phyloP scores from a whole-genome alignment of 2,888 invertebrate genomes.

The Autographa gamma region DNA sequence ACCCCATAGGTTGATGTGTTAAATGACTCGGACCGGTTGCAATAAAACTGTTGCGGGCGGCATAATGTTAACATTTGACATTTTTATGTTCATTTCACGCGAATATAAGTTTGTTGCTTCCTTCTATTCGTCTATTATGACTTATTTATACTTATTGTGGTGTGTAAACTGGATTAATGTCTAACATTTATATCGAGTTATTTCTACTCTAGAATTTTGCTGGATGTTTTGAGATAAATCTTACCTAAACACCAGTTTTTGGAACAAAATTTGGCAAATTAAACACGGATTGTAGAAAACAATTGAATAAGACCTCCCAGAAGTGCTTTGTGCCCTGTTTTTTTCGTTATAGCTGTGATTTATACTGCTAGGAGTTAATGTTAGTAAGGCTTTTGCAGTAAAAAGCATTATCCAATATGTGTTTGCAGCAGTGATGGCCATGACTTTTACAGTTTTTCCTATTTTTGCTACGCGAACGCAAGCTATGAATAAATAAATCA shows the following conservation, averaged over 20 bases:
- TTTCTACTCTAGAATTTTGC: background rate
- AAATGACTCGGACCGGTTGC: constrained; percentile 72
- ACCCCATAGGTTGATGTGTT: constrained; percentile 73
- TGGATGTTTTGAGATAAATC: background rate
- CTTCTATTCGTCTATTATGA: constrained; percentile 55
- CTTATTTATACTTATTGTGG: constrained; percentile 44
- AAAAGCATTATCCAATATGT: background rate
- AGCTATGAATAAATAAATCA: constrained; percentile 8
- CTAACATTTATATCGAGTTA: background rate
- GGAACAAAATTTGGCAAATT: background rate
- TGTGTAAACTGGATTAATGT: constrained; percentile 8
- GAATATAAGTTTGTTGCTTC: constrained; percentile 62
- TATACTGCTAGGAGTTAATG: background rate
- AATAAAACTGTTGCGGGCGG: constrained; percentile 74
- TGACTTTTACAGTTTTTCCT: background rate
- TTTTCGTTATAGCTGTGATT: background rate
- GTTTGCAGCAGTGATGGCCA: background rate
- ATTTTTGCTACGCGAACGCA: background rate
- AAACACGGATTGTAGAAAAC: background rate
- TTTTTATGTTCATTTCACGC: constrained; percentile 73
- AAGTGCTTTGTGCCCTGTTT: background rate
- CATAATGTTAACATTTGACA: constrained; percentile 75
- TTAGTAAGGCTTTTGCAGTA: background rate
- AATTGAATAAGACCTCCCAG: background rate
- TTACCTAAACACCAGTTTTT: background rate